Evolutionary conservation across 2,113 vertebrate species (phyloP).

Genomic region (Sminthopsis crassicaudata): DNA sequence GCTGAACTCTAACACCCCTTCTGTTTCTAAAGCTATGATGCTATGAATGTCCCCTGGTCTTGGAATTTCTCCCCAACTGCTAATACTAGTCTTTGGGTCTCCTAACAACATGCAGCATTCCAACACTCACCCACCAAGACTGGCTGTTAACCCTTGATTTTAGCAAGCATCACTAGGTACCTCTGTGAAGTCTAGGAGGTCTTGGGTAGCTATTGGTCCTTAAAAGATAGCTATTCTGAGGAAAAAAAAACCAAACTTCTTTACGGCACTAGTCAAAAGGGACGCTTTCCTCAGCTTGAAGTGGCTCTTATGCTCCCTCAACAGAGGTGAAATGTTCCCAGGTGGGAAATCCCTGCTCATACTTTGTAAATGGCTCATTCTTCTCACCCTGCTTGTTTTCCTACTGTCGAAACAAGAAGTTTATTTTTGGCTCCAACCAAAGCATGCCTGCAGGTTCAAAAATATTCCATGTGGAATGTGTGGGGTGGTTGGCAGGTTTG

Average conservation of each 20-base stretch:
- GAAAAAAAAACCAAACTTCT: fast-evolving
- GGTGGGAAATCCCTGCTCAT: slow-evolving; percentile 29
- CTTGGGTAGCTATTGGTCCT: not conserved
- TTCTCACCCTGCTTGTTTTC: slow-evolving; percentile 38
- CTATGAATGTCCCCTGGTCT: not conserved
- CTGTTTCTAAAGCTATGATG: not conserved
- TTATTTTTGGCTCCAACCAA: slow-evolving; percentile 72
- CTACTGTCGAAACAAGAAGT: slow-evolving; percentile 63
- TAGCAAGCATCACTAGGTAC: not conserved
- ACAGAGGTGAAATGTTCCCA: slow-evolving; percentile 28
- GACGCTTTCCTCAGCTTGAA: not conserved
- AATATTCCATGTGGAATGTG: slow-evolving; percentile 57
- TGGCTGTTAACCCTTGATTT: not conserved
- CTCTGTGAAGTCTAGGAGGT: not conserved
- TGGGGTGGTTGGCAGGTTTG: slow-evolving; percentile 8
- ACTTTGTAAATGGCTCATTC: slow-evolving; percentile 8
- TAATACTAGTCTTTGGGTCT: not conserved
- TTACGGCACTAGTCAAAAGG: not conserved
- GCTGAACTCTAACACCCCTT: not conserved
- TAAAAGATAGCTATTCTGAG: not conserved
- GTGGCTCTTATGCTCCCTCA: not conserved
- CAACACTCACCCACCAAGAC: not conserved
- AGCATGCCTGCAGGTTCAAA: slow-evolving; percentile 69
- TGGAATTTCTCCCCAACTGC: not conserved
- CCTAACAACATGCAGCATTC: not conserved